A percentile compares a stretch with the other conserved stretches of the same genome.
Evolutionary conservation across 2,113 vertebrate genomes (phyloP).

Genomic region (Romanogobio albipinnatus): DNA sequence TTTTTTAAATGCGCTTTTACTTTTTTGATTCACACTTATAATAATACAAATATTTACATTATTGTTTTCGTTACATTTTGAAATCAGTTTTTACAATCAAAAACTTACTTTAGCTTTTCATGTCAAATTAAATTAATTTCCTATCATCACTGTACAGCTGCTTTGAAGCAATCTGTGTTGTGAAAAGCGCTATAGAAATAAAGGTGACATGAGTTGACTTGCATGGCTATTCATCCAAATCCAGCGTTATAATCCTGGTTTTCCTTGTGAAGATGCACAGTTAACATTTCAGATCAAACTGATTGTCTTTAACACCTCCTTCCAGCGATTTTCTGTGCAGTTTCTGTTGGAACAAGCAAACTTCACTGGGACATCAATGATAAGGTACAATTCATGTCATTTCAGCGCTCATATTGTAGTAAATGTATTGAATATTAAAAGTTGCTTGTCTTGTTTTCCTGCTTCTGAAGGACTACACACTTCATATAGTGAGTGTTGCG

Average conservation of each 20-base stretch:
- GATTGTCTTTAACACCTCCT: slow-evolving; percentile 69
- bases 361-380: slow-evolving; percentile 81
- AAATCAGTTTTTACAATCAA: too few relatives aligned
- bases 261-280: neutral
- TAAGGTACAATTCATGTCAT: slow-evolving; percentile 74
- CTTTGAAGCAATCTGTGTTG: too few relatives aligned
- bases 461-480: slow-evolving; percentile 71
- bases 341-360: slow-evolving; percentile 73
- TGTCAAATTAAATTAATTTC: too few relatives aligned
- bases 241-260: neutral
- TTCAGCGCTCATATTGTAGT: neutral
- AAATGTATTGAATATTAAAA: neutral
- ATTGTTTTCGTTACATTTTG: too few relatives aligned
- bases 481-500: slow-evolving; percentile 81
- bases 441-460: neutral
- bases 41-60: too few relatives aligned
- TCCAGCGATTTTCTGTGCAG: slow-evolving; percentile 80
- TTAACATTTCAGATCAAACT: neutral
- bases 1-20: too few relatives aligned
- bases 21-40: too few relatives aligned
- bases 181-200: too few relatives aligned
- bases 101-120: too few relatives aligned
- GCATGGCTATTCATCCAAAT: neutral
- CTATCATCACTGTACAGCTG: too few relatives aligned
- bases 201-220: too few relatives aligned